Evolutionary conservation across 92 coral and sea anemone species (phyloP).

Genomic region (Phenganax subtilis): DNA sequence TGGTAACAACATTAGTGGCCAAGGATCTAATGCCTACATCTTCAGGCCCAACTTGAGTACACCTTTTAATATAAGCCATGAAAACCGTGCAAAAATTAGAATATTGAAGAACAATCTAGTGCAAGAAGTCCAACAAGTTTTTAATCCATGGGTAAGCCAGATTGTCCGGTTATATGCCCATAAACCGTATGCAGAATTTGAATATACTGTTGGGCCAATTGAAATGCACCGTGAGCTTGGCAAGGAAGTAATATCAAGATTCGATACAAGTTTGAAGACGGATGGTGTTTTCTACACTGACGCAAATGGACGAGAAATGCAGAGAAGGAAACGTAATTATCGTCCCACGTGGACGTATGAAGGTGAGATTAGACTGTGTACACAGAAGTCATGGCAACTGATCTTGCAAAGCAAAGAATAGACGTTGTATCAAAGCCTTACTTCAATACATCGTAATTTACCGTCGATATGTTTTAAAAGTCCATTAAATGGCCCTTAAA

Average conservation of each 20-base stretch:
- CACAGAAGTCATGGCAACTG: neutral
- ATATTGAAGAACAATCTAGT: constrained; percentile 62
- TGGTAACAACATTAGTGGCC: constrained; percentile 49
- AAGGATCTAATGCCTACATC: constrained; percentile 82
- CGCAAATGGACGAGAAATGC: constrained; percentile 96
- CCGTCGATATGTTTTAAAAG: no score
- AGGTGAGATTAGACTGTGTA: constrained; percentile 11
- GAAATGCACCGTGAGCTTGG: constrained; percentile 63
- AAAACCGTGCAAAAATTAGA: constrained; percentile 56
- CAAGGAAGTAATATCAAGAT: constrained; percentile 77
- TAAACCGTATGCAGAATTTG: constrained; percentile 80
- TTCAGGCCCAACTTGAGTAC: constrained; percentile 75
- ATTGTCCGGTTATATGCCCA: constrained; percentile 71
- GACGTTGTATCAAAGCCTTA: no score
- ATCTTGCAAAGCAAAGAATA: no score
- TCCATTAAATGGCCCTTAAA: no score
- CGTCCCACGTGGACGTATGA: constrained; percentile 84
- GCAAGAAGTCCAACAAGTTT: constrained; percentile 81
- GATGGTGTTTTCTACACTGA: constrained; percentile 77
- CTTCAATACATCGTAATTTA: no score
- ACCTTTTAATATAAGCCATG: constrained; percentile 49
- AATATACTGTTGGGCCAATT: constrained; percentile 95
- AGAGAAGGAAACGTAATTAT: constrained; percentile 64
- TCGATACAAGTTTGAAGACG: constrained; percentile 83
- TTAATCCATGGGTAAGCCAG: constrained; percentile 81